phyloP scores from a whole-genome alignment of 2,113 vertebrate genomes.

The Gymnorhina tibicen region DNA sequence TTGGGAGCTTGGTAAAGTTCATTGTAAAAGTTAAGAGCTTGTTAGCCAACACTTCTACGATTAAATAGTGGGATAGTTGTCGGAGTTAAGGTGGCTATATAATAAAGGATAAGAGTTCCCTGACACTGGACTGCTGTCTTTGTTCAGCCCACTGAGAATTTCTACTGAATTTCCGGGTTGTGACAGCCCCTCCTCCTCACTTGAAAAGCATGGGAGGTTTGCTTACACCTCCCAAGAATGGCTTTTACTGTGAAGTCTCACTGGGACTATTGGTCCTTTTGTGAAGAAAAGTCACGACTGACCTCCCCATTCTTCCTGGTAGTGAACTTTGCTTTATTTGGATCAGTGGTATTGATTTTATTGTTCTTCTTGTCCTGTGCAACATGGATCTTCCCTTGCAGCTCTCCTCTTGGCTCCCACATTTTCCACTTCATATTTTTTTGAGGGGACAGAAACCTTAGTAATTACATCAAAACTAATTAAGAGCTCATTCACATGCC shows the following conservation, averaged over 20 bases:
- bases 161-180: background rate
- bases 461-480: background rate
- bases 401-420: background rate
- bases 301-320: background rate
- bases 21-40: background rate
- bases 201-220: background rate
- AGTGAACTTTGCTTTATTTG: background rate
- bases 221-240: background rate
- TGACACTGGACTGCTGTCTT: background rate
- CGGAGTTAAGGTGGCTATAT: background rate
- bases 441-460: background rate
- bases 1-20: background rate
- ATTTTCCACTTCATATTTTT: background rate
- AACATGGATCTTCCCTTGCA: background rate
- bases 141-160: background rate
- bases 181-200: background rate
- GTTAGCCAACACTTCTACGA: background rate
- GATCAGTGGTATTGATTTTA: background rate
- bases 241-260: background rate
- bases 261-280: background rate
- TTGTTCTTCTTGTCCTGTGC: background rate
- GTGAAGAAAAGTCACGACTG: background rate
- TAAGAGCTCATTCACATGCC: background rate
- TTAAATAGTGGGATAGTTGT: background rate
- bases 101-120: background rate